These are phyloP conservation scores for Ophonus ardosiacus DNA, from an alignment of 2,888 invertebrate species.

Conservation along the genomic window DNA sequence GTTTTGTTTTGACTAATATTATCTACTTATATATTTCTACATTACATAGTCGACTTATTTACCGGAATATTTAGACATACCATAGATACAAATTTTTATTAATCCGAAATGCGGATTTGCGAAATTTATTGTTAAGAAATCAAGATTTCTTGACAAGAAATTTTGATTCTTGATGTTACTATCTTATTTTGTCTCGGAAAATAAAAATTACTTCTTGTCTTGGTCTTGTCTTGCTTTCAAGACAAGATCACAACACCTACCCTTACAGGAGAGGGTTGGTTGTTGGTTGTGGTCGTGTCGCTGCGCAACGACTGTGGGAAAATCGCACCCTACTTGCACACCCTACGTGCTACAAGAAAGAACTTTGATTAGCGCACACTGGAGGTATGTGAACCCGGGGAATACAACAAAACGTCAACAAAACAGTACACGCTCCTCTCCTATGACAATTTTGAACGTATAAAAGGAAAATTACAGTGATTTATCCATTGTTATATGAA, in stretches of 20 bases:
- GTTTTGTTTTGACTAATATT: too few species aligned
- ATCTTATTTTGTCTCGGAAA: too few species aligned
- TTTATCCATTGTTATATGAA: background rate
- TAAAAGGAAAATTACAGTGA: background rate
- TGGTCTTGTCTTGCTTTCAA: too few species aligned
- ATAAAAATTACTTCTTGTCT: too few species aligned
- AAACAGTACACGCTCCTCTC: background rate
- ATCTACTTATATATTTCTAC: too few species aligned
- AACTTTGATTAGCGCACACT: background rate
- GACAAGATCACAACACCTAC: background rate
- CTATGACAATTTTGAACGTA: background rate
- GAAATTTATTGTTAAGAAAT: too few species aligned
- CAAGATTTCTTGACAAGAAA: too few species aligned
- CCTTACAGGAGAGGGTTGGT: background rate
- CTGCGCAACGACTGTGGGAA: conserved; percentile 55
- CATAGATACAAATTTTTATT: too few species aligned
- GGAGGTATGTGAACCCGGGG: background rate
- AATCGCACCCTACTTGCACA: conserved; percentile 50
- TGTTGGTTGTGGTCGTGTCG: conserved; percentile 32
- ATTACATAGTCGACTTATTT: too few species aligned
- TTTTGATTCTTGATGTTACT: too few species aligned
- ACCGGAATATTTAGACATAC: too few species aligned
- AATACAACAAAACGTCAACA: background rate
- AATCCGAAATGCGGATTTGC: too few species aligned
- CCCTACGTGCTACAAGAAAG: background rate